Percentiles rank a stretch among this genome's conserved stretches.
These are phyloP conservation scores for Anastatus disparis DNA, from an alignment of 1,140 invertebrate genomes.

Conservation along the genomic window DNA sequence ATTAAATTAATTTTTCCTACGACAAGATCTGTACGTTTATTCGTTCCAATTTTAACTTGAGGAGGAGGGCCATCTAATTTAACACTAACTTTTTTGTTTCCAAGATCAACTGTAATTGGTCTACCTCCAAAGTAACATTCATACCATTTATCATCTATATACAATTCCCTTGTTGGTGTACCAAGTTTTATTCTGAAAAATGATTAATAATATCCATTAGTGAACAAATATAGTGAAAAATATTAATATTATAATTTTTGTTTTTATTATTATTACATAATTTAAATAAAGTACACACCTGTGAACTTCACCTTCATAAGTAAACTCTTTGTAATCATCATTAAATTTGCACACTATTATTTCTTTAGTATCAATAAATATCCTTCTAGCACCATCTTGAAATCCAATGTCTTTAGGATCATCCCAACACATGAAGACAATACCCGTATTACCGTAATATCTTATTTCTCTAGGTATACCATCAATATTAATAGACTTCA, in stretches of 20 bases:
- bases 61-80: constrained; percentile 89
- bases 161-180: constrained; percentile 90
- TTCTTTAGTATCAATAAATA: constrained; percentile 76
- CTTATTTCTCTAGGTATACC: constrained; percentile 83
- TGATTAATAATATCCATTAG: background rate
- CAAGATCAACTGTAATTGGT: constrained; percentile 82
- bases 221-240: background rate
- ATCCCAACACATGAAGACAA: constrained; percentile 85
- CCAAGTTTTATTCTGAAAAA: constrained; percentile 83
- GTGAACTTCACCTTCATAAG: constrained; percentile 78
- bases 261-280: no score
- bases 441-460: constrained; percentile 85
- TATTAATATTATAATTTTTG: background rate
- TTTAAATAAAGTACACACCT: constrained; percentile 57
- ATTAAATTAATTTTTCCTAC: constrained; percentile 86
- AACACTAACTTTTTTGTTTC: constrained; percentile 79
- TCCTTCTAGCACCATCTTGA: constrained; percentile 73
- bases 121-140: constrained; percentile 93
- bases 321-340: constrained; percentile 76
- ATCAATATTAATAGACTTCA: constrained; percentile 86
- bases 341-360: constrained; percentile 76
- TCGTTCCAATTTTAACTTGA: constrained; percentile 80
- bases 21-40: constrained; percentile 80
- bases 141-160: constrained; percentile 88
- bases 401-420: constrained; percentile 88